Evolutionary conservation across 2,113 vertebrate species (phyloP).

Genomic region (Poeciliopsis retropinna): DNA sequence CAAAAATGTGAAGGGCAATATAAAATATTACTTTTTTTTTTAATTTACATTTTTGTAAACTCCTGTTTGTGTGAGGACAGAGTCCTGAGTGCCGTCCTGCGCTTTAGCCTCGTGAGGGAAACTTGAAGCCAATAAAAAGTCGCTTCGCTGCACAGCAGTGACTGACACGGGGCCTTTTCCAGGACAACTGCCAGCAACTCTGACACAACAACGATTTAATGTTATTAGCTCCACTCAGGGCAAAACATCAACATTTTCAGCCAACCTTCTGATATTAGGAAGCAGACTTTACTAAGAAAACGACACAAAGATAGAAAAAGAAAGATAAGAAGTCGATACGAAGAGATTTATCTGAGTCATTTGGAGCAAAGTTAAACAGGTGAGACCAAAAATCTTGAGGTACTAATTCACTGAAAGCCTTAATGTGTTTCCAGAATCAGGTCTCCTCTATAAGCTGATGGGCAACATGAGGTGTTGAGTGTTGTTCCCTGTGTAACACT

Average conservation of each 20-base stretch:
- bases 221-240: conserved; percentile 43
- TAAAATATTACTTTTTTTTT: too few relatives aligned
- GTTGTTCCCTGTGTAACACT: conserved; percentile 46
- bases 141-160: neutral
- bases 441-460: neutral
- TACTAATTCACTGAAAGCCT: conserved; percentile 57
- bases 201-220: conserved; percentile 26
- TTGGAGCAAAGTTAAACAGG: conserved; percentile 3
- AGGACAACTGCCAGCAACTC: conserved; percentile 21
- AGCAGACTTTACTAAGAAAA: conserved; percentile 11
- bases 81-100: too few relatives aligned
- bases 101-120: too few relatives aligned
- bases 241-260: conserved; percentile 29
- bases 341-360: conserved; percentile 7
- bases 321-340: neutral
- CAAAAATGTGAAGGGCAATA: too few relatives aligned
- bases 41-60: too few relatives aligned
- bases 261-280: conserved; percentile 25
- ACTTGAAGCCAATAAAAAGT: too few relatives aligned
- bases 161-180: conserved; percentile 17
- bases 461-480: conserved; percentile 27
- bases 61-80: too few relatives aligned
- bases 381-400: conserved; percentile 27
- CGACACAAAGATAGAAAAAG: conserved; percentile 11
- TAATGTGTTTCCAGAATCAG: conserved; percentile 29